Percentiles rank a stretch among this genome's conserved stretches.
Conservation (phyloP, 1,140 invertebrate species). For the Stegodyphus mimosarum region DNA sequence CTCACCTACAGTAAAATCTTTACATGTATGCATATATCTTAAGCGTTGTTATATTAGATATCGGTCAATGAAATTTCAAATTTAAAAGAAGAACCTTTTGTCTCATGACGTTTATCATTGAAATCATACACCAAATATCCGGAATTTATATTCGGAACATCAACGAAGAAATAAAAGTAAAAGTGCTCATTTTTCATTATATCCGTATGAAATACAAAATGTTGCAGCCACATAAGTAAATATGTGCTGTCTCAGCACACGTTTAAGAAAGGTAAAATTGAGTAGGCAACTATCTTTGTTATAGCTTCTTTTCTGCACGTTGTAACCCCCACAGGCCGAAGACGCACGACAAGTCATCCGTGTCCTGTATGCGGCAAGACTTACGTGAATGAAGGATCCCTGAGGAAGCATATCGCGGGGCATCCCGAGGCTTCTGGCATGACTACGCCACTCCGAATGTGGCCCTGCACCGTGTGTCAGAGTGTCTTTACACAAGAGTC, state of each 20-base stretch:
- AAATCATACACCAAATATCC: too few relatives aligned
- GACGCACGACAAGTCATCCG: constrained; percentile 90
- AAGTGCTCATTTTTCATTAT: constrained; percentile 19
- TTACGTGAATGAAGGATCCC: constrained; percentile 92
- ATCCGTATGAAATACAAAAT: background rate
- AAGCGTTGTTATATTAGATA: too few relatives aligned
- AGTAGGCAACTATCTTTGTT: constrained; percentile 53
- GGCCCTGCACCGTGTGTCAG: constrained; percentile 88
- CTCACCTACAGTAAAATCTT: too few relatives aligned
- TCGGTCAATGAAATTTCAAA: too few relatives aligned
- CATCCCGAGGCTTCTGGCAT: constrained; percentile 75
- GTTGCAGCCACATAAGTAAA: background rate
- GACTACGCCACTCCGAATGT: constrained; percentile 59
- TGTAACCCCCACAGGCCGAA: constrained; percentile 65
- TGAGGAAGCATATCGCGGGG: constrained; percentile 90
- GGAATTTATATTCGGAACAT: too few relatives aligned
- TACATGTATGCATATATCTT: too few relatives aligned
- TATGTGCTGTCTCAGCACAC: constrained; percentile 20
- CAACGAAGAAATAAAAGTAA: background rate
- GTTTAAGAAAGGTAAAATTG: constrained; percentile 11
- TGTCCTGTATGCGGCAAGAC: constrained; percentile 94
- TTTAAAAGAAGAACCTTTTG: too few relatives aligned
- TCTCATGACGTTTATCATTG: too few relatives aligned
- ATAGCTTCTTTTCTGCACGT: constrained; percentile 60
- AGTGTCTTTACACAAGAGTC: constrained; percentile 93